Base-by-base conservation (phyloP, 2,113 vertebrate genomes). In the Sorex fumeus region DNA sequence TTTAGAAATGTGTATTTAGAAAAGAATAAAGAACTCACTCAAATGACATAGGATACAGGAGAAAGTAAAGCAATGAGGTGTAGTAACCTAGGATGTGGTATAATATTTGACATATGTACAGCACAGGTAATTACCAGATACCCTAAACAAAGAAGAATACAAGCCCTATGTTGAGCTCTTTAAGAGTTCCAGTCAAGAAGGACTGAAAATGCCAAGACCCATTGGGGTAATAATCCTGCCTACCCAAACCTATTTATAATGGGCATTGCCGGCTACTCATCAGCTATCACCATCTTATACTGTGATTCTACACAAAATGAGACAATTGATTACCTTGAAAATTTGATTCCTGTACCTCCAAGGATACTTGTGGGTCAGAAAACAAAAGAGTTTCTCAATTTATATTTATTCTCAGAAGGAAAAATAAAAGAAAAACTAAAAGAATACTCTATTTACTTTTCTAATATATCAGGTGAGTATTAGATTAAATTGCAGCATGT, bases 401-500 rank as follows among this genome's bases (percentile, higher is more conserved):
- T 34, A 40, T 4, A 43, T 8, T 28, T 72, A 83, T 32, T 84
- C 57, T 88, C 6, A 53, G n/a, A 81, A 62, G 23, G 34, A 74
- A 64, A 84, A 50, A 45, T n/a, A 50, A 77, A 43, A n/a, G 13
- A 87, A 45, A 32, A 62, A 11, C 34, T 64, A 60, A 89, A 57
- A 40, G 79, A 70, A 53, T 34, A 62, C 8, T 25, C 67, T 66
- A 15, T 18, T 71, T 27, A 30, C 25, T 23, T 81, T 87, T 69
- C 85, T 79, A 88, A 50, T 81, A 85, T 50, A 72, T 75, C 47
- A 71, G 34, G n/a, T n/a, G 45, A 27, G 9, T 74, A 64, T 43
- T 88, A 75, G n/a, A 32, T 91, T 62, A 78, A 82, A 91, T 45
- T 23, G 6, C 7, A 70, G 60, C 19, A 3, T 27, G 10, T 28